Evolutionary conservation across 2,888 invertebrate species (phyloP), one percentile per base, ranked within the genome.

Genomic region (Cryptus viduatorius): DNA sequence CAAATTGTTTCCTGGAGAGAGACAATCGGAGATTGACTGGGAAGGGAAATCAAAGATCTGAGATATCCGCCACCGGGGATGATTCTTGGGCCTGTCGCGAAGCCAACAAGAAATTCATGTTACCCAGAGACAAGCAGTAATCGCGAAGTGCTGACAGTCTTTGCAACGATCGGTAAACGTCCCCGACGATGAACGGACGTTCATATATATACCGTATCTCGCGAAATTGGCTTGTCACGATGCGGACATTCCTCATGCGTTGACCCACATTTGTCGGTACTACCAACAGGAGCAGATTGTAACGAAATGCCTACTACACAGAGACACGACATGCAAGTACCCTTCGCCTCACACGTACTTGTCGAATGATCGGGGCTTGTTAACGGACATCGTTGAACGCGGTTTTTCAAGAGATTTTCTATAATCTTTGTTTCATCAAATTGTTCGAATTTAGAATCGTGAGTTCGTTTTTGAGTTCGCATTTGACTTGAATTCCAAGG

Each of bases 231-330:
- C 90, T 90, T 89, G 90, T 91, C 90, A 89, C 79, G 84, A 80
- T 84, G 87, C 86, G 87, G 86, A 88, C 91, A 92, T 93, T 92
- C 91, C 91, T 92, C 92, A 90, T 91, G 90, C 89, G 91, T 92
- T 92, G 92, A 92, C 91, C 91, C 90, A 93, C 85, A 82, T 85
- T 82, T 82, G 56, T 68, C 79, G 76, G 65, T 24, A 68, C 37
- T 31, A 44, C 16, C 53, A 67, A 67, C 78, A 69, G 61, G 73
- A 69, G 82, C 75, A 76, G 71, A 79, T 76, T 59, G 79, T 61
- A 79, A 82, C 76, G 56, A 79, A 92, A 92, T 91, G 90, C 89
- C 88, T 86, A 84, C 86, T 84, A 83, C 79, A 76, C 31, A 10
- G 19, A 24, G 19, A 56, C 53, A 16, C 19, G 19, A 16, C 37